Conservation (phyloP, 2,113 vertebrate genomes). For the Heloderma charlesbogerti region DNA sequence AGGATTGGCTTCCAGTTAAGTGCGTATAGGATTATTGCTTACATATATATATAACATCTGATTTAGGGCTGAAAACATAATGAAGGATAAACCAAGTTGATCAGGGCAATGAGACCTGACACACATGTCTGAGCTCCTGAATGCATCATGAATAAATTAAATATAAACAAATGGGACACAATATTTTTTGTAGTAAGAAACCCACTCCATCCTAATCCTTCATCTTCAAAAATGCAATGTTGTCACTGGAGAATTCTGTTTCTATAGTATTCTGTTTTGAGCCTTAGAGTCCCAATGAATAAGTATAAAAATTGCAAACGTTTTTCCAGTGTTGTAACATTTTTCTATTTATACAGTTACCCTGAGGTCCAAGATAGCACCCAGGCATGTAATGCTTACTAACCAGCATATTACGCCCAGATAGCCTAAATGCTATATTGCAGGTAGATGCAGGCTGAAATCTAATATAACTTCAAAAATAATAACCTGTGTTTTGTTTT, state of each 20-base stretch:
- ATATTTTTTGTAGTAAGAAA: neutral
- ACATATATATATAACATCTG: neutral
- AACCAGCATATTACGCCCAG: neutral
- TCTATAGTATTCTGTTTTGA: neutral
- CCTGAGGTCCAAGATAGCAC: neutral
- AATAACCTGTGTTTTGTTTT: neutral
- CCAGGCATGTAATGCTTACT: neutral
- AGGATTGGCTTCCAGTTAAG: too few relatives aligned
- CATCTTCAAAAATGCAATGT: neutral
- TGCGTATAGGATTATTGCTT: neutral
- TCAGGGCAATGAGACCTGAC: too few relatives aligned
- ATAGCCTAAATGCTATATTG: neutral
- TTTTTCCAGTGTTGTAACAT: neutral
- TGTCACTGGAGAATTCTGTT: neutral
- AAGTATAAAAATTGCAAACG: neutral
- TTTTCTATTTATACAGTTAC: neutral
- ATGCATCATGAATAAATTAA: neutral
- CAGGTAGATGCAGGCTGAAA: neutral
- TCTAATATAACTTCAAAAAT: constrained; percentile 8
- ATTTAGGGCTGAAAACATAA: neutral
- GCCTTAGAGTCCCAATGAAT: neutral
- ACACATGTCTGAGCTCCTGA: too few relatives aligned
- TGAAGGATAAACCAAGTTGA: too few relatives aligned
- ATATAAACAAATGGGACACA: neutral
- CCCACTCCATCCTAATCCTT: neutral